Conservation (phyloP, 1,140 invertebrate species). For the Adelges cooleyi region DNA sequence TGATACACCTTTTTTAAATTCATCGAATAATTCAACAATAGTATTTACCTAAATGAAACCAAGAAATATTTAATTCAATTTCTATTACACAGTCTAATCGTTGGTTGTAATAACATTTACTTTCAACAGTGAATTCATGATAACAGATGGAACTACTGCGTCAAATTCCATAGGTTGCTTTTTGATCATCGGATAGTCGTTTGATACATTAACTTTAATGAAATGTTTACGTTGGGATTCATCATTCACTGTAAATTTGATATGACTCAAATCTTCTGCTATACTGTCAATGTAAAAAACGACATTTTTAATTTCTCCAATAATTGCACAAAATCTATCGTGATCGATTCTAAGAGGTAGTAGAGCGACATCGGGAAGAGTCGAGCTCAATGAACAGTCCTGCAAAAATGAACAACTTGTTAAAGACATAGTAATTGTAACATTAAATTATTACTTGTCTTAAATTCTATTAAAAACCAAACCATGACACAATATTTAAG, state of each 20-base stretch:
- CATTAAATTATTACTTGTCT: no score
- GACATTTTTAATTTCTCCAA: not conserved
- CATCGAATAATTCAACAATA: not conserved
- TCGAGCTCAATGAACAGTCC: not conserved
- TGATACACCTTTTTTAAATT: not conserved
- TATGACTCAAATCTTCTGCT: not conserved
- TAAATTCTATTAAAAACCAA: no score
- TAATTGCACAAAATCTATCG: not conserved
- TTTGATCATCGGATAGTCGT: not conserved
- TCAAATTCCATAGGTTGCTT: not conserved
- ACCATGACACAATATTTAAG: no score
- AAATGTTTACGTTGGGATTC: not conserved
- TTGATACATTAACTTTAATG: slow-evolving; percentile 4
- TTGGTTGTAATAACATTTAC: not conserved
- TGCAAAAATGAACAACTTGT: no score
- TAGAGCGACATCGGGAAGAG: not conserved
- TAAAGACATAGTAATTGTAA: no score
- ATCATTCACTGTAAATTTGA: not conserved
- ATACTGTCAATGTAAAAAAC: not conserved
- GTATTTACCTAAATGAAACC: not conserved
- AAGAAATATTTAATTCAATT: not conserved
- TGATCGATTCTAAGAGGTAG: not conserved
- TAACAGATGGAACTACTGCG: not conserved
- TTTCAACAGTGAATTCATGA: not conserved
- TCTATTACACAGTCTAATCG: not conserved